Base-by-base conservation (phyloP, 2,113 vertebrate species). In the Corydoras maculifer region DNA sequence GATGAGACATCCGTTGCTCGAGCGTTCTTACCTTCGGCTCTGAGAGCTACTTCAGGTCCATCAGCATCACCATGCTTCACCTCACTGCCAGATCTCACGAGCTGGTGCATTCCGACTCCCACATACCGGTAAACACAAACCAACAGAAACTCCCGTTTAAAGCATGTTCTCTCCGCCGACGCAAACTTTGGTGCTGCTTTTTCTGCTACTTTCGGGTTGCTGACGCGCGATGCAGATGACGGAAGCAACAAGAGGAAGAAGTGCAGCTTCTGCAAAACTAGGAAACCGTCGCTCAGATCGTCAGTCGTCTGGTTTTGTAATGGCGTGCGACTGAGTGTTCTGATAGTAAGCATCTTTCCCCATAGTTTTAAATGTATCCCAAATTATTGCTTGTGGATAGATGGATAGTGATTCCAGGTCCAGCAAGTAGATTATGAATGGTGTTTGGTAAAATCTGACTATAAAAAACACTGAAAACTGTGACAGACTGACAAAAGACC, bases 181-280 rank as follows among this genome's bases (percentile, higher is more conserved):
- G 53, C 76, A 73, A 80, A 82, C 55, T 75, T 76, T 76, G 43
- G 62, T 58, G 78, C 55, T 55, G 49, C 54, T 75, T 32, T 54
- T 69, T 35, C 62, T 15, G 67, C 69, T 58, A 68, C 29, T 12
- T 59, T 62, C 8, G 30, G 25, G 18, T n/a, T 70, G 32, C 63
- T 79, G 77, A 77, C 77, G 80, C 69, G 77, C 18, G 48, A 13
- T 68, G 50, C 35, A 43, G 54, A 79, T 62, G 78, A 43, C 78
- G 74, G 75, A 77, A 79, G 68, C 72, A 48, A 67, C 9, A 49
- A 61, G 73, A 76, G 75, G 69, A 70, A 81, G 73, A 75, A 79
- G 59, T 53, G 74, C 13, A 15, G 58, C 51, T 62, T 54, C 32
- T 65, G 62, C 35, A 2, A 43, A 43, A 43, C 4, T 43, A 43